Percentiles rank a stretch among this genome's conserved stretches.
Evolutionary conservation across 2,113 vertebrate species (phyloP).

Genomic region (Melierax canorus): DNA sequence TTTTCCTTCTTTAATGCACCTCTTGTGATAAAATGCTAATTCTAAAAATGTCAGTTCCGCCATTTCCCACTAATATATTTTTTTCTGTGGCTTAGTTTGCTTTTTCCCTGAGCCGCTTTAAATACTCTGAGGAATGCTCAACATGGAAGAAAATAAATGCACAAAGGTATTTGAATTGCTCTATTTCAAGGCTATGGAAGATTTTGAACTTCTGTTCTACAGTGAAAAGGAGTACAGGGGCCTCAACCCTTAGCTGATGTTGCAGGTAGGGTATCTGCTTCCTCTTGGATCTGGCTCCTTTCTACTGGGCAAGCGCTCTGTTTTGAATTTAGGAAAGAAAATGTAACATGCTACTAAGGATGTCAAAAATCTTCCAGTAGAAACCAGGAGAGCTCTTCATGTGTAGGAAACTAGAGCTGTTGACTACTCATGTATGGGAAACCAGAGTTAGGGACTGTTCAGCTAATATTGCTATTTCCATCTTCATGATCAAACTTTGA

Average conservation of each 20-base stretch:
- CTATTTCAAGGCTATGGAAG: neutral
- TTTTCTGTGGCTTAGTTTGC: conserved; percentile 22
- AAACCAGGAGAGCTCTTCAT: neutral
- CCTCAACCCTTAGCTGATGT: neutral
- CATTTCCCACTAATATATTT: conserved; percentile 37
- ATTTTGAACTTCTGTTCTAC: neutral
- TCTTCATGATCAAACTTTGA: neutral
- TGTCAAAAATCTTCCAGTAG: neutral
- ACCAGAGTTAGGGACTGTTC: neutral
- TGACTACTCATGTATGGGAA: neutral
- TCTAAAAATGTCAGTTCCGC: conserved; percentile 50
- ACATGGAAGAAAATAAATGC: neutral
- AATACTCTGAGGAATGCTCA: conserved; percentile 22
- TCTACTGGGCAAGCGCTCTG: neutral
- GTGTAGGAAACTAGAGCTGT: neutral
- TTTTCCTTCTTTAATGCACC: conserved; percentile 57
- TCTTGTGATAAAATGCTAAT: conserved; percentile 58
- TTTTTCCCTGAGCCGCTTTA: conserved; percentile 19
- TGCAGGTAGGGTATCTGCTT: neutral
- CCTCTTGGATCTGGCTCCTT: neutral
- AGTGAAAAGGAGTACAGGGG: neutral
- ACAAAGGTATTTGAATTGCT: neutral
- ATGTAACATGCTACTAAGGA: neutral
- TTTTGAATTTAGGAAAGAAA: neutral
- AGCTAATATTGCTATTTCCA: neutral